A percentile compares a stretch with the other conserved stretches of the same genome.
phyloP scores from a whole-genome alignment of 2,888 invertebrate genomes.

The Caenorhabditis auriculariae region DNA sequence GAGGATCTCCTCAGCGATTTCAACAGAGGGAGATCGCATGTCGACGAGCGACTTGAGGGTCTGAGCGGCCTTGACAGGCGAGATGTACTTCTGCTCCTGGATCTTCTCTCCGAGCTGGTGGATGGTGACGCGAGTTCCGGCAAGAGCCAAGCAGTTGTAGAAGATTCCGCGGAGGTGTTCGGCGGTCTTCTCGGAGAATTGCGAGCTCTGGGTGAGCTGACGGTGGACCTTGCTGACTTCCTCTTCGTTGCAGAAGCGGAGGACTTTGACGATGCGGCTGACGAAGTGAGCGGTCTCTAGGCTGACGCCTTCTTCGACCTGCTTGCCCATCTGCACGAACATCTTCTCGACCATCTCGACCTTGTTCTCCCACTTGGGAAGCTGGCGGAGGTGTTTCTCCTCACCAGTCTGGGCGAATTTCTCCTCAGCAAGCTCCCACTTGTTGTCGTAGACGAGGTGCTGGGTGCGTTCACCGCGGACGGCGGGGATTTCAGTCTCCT shows the following conservation, averaged over 20 bases:
- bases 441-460: slow-evolving; percentile 40
- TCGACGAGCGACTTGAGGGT: slow-evolving; percentile 45
- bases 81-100: slow-evolving; percentile 35
- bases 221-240: slow-evolving; percentile 35
- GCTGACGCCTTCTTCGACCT: slow-evolving; percentile 30
- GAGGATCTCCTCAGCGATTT: slow-evolving; percentile 30
- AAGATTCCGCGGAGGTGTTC: slow-evolving; percentile 46
- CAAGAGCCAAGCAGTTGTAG: slow-evolving; percentile 45
- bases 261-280: slow-evolving; percentile 50
- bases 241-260: slow-evolving; percentile 43
- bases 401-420: slow-evolving; percentile 43
- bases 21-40: slow-evolving; percentile 35
- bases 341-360: slow-evolving; percentile 35
- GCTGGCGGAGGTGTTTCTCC: slow-evolving; percentile 34
- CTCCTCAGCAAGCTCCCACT: slow-evolving; percentile 43
- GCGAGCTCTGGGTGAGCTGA: slow-evolving; percentile 24
- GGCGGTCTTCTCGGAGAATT: slow-evolving; percentile 17
- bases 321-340: slow-evolving; percentile 33
- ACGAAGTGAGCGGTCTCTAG: slow-evolving; percentile 33
- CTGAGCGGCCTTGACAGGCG: slow-evolving; percentile 37
- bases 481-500: slow-evolving; percentile 19
- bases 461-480: slow-evolving; percentile 20
- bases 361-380: slow-evolving; percentile 20
- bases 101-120: slow-evolving; percentile 42
- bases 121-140: slow-evolving; percentile 47